Evolutionary conservation across 2,888 invertebrate species (phyloP).

Genomic region (Harpalus rufipes): DNA sequence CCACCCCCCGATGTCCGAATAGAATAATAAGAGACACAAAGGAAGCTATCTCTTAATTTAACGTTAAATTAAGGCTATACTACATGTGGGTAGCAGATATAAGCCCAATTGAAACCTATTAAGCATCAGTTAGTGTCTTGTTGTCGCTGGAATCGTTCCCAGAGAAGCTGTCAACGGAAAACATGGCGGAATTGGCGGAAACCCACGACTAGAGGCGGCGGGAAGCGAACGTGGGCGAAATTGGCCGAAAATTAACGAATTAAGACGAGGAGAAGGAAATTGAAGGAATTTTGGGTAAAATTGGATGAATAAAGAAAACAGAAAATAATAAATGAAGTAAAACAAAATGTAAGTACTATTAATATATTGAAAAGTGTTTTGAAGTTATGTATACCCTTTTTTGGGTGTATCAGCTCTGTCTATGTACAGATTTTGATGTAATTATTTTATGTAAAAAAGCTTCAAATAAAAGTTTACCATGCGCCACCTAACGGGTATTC

Average conservation of each 20-base stretch:
- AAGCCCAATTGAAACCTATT: constrained; percentile 77
- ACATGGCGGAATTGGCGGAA: background rate
- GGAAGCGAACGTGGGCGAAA: background rate
- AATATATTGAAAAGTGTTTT: no score
- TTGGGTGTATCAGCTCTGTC: no score
- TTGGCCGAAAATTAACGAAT: background rate
- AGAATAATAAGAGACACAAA: constrained; percentile 78
- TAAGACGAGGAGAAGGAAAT: background rate
- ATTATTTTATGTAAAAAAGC: no score
- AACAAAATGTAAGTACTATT: background rate
- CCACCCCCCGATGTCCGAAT: constrained; percentile 69
- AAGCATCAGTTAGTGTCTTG: constrained; percentile 69
- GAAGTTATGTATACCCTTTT: no score
- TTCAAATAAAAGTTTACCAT: no score
- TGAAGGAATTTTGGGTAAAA: no score
- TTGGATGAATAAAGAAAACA: no score
- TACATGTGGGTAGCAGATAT: constrained; percentile 77
- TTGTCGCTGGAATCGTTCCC: background rate
- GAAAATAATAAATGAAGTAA: background rate
- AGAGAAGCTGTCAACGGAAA: background rate
- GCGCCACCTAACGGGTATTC: no score
- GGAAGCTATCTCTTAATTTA: constrained; percentile 79
- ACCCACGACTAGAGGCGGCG: background rate
- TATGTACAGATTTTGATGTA: no score
- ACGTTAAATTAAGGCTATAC: constrained; percentile 73